Evolutionary conservation across 2,113 vertebrate genomes (phyloP).

Genomic region (Pygoscelis adeliae): DNA sequence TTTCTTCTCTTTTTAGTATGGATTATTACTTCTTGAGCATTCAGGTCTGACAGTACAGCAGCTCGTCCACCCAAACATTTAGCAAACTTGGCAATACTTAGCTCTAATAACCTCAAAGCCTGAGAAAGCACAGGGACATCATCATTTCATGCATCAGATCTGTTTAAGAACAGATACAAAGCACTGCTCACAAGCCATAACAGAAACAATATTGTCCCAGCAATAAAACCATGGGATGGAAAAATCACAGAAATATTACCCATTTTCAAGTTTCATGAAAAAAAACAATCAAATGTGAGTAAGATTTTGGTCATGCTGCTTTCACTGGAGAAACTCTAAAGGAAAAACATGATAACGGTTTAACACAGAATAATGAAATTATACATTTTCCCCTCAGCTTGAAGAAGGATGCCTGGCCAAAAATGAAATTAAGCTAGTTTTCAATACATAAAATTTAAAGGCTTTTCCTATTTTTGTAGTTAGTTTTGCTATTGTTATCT

Average conservation of each 20-base stretch:
- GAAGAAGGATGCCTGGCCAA: neutral
- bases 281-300: neutral
- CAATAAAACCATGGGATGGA: neutral
- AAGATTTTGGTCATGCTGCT: neutral
- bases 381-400: neutral
- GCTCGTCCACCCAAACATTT: neutral
- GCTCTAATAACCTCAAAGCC: neutral
- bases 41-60: neutral
- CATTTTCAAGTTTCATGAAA: neutral
- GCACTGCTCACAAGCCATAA: neutral
- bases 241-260: neutral
- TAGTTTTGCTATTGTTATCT: neutral
- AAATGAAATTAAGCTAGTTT: constrained; percentile 21
- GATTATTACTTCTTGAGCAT: neutral
- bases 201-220: constrained; percentile 34
- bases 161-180: constrained; percentile 26
- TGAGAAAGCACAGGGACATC: constrained; percentile 3
- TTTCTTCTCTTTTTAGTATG: neutral
- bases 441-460: neutral
- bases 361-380: constrained; percentile 3
- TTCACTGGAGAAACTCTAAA: neutral
- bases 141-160: neutral
- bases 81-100: constrained; percentile 1
- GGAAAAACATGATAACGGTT: neutral
- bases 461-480: neutral